phyloP scores from a whole-genome alignment of 2,888 invertebrate species.

The Oscheius sp. region DNA sequence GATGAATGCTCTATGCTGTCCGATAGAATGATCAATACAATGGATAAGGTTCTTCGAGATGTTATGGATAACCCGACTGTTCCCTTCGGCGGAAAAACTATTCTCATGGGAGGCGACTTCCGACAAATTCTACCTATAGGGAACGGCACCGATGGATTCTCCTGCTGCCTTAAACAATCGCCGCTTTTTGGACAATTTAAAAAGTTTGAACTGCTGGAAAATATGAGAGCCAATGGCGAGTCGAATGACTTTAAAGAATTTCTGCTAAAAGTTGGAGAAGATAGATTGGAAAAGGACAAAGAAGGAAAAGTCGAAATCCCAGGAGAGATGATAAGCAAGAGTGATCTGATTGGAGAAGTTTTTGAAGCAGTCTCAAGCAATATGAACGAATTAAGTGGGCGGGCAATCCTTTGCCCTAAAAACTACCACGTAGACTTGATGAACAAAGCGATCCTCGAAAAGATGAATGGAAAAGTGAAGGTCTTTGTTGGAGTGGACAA shows the following conservation, averaged over 20 bases:
- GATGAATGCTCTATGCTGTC: conserved; percentile 39
- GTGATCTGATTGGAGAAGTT: conserved; percentile 11
- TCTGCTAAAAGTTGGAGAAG: conserved; percentile 32
- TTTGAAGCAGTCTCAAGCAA: conserved; percentile 8
- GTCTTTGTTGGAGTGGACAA: neutral
- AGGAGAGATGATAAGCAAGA: neutral
- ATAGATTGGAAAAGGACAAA: neutral
- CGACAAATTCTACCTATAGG: conserved; percentile 33
- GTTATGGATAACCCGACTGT: neutral
- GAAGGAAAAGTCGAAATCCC: conserved; percentile 18
- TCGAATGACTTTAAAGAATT: conserved; percentile 14
- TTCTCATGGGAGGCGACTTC: conserved; percentile 36
- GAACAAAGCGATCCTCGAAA: conserved; percentile 25
- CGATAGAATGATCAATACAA: conserved; percentile 20
- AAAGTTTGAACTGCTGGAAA: conserved; percentile 7
- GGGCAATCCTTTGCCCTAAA: conserved; percentile 29
- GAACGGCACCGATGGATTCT: conserved; percentile 1
- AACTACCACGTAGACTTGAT: conserved; percentile 24
- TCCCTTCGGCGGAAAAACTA: conserved; percentile 33
- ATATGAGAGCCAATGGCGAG: conserved; percentile 20
- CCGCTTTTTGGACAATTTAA: conserved; percentile 16
- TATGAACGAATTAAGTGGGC: neutral
- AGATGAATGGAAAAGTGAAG: too few relatives aligned
- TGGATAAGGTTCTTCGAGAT: conserved; percentile 30
- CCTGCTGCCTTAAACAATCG: conserved; percentile 26